These are phyloP conservation scores for Gymnoscopelus braueri DNA, from an alignment of 2,797 vertebrate species.

Conservation along the genomic window DNA sequence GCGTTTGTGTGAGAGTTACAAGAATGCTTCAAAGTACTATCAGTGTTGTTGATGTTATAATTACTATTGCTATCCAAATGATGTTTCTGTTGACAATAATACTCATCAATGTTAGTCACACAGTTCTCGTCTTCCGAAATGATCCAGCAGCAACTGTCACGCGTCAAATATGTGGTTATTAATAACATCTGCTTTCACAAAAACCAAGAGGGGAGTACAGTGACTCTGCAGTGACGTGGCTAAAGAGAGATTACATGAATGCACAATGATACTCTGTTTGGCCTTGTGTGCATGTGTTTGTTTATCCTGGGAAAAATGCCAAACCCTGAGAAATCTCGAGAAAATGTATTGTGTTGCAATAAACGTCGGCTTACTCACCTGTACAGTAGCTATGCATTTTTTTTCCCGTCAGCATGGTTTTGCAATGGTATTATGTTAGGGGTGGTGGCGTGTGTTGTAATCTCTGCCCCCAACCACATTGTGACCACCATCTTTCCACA, in stretches of 20 bases:
- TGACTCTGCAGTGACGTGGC: conserved; percentile 13
- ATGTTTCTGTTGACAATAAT: no score
- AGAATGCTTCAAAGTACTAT: no score
- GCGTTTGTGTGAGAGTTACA: no score
- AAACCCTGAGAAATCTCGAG: conserved; percentile 23
- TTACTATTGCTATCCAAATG: no score
- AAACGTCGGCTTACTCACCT: conserved; percentile 10
- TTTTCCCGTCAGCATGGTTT: conserved; percentile 31
- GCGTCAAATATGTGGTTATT: no score
- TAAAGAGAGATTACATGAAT: conserved; percentile 21
- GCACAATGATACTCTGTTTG: conserved; percentile 20
- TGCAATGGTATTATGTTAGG: conserved; percentile 41
- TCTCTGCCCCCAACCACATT: conserved; percentile 15
- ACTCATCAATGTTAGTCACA: neutral
- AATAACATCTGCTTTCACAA: neutral
- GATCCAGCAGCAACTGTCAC: no score
- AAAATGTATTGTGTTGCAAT: conserved; percentile 29
- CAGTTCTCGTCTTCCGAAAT: no score
- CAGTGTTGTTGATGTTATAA: no score
- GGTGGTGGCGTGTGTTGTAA: conserved; percentile 32
- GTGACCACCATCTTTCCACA: conserved; percentile 25
- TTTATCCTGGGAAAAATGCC: conserved; percentile 22
- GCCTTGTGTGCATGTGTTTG: conserved; percentile 27
- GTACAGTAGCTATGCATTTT: conserved; percentile 34
- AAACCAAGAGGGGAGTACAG: conserved; percentile 2